A percentile compares a stretch with the other conserved stretches of the same genome.
Evolutionary conservation across 2,888 invertebrate genomes (phyloP).

Genomic region (Thymelicus acteon): DNA sequence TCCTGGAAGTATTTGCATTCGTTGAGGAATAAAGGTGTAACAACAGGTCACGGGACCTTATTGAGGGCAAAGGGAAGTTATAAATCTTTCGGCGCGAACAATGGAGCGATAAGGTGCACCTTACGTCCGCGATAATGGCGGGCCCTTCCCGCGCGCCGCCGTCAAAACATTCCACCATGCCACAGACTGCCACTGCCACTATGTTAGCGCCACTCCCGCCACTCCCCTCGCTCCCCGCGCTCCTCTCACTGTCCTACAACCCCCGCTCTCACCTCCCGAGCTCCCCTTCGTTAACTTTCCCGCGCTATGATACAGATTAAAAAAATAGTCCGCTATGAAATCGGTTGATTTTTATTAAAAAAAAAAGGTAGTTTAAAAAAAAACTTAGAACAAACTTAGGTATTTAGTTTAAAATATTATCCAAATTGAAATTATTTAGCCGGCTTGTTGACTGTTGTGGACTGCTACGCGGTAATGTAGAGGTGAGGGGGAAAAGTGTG

Average conservation of each 20-base stretch:
- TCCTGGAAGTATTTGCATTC: conserved; percentile 48
- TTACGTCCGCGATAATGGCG: conserved; percentile 63
- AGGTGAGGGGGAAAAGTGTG: conserved; percentile 62
- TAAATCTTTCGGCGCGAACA: conserved; percentile 84
- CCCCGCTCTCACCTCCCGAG: conserved; percentile 10
- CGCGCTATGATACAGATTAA: no score
- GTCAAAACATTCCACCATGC: conserved; percentile 26
- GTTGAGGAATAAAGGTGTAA: conserved; percentile 61
- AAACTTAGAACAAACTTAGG: no score
- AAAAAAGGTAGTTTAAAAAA: no score
- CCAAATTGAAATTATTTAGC: neutral
- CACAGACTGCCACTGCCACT: conserved; percentile 7
- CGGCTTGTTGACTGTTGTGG: conserved; percentile 31
- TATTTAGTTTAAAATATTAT: no score
- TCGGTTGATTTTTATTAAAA: neutral
- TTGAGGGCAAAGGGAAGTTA: conserved; percentile 84
- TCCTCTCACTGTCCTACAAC: no score
- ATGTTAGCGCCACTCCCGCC: conserved; percentile 38
- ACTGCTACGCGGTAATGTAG: conserved; percentile 57
- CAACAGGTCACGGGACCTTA: conserved; percentile 80
- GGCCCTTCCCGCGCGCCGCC: conserved; percentile 42
- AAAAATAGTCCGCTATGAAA: neutral
- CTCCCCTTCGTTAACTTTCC: neutral
- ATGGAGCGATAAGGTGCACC: conserved; percentile 82
- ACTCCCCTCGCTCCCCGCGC: no score